These are phyloP conservation scores for Drosophila nr. perissopoda DNA, from an alignment of 2,888 invertebrate species.

Conservation along the genomic window DNA sequence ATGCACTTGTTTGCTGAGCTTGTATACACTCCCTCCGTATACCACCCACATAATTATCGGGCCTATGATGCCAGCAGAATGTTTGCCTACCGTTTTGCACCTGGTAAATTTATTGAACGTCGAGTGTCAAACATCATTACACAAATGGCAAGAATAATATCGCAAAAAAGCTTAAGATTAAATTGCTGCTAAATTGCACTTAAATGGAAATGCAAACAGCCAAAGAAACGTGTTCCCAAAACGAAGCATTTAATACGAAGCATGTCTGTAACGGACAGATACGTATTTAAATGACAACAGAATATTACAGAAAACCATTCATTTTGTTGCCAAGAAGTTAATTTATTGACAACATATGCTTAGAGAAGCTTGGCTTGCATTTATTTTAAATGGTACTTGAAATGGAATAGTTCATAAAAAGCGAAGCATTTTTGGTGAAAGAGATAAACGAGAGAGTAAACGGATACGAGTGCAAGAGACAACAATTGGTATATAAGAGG, in stretches of 20 bases:
- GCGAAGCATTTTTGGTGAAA: background rate
- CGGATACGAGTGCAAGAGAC: constrained; percentile 8
- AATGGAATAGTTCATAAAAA: background rate
- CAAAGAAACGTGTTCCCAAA: constrained; percentile 18
- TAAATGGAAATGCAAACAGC: constrained; percentile 47
- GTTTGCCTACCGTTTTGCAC: constrained; percentile 18
- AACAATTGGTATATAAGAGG: constrained; percentile 2
- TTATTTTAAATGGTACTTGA: background rate
- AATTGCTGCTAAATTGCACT: constrained; percentile 53
- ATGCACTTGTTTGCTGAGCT: constrained; percentile 58
- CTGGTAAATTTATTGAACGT: constrained; percentile 51
- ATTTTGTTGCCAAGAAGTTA: constrained; percentile 1
- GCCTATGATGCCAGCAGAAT: constrained; percentile 19
- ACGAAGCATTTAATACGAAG: constrained; percentile 27
- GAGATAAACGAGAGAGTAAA: constrained; percentile 1
- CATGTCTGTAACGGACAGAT: constrained; percentile 16
- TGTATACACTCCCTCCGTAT: constrained; percentile 55
- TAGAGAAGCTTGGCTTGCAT: constrained; percentile 2
- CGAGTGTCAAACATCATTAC: constrained; percentile 54
- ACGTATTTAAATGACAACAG: constrained; percentile 14
- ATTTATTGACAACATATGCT: constrained; percentile 12
- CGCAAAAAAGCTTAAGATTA: constrained; percentile 46
- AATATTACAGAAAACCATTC: background rate
- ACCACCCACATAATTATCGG: constrained; percentile 64
- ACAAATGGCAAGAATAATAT: constrained; percentile 50